Evolutionary conservation across 2,888 invertebrate genomes (phyloP), one percentile per base, ranked within the genome.

Genomic region (Ophioninae sp.): DNA sequence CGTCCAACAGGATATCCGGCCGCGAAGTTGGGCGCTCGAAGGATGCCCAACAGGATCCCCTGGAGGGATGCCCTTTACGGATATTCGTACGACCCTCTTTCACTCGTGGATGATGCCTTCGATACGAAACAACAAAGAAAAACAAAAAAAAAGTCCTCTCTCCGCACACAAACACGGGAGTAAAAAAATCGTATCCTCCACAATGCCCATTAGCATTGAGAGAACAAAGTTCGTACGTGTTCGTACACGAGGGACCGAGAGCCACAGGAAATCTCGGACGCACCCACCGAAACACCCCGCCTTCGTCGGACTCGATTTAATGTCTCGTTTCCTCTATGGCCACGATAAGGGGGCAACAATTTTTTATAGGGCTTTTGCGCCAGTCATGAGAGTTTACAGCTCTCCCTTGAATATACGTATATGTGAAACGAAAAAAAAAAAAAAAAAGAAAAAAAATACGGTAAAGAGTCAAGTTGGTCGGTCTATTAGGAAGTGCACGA

Each of bases 261-360:
- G 87, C 87, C 88, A 91, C 92, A 91, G 92, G 92, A 91, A 91
- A 91, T 92, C 92, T 91, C 91, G 89, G 91, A 91, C 91, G 91
- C 92, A 91, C 92, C 92, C 92, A 91, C 91, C 91, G 91, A 91
- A 91, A 92, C 92, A 91, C 88, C 89, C 91, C 90, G 89, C 90
- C 91, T 90, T 89, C 88, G 87, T 90, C 90, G 89, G 91, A 88
- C 90, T 87, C 91, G 90, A 92, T 91, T 91, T 91, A 91, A 91
- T 92, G 91, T 92, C 90, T 89, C 90, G 91, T 89, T 92, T 92
- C 92, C 92, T 92, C 90, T 90, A 81, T 86, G 87, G 80, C 69
- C 74, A 89, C 89, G 90, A 91, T 90, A 90, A 91, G 90, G 91
- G 91, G 90, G 89, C 90, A 87, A 90, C 89, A 87, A 89, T 91